These are phyloP conservation scores for Pachyramphus minor DNA, from an alignment of 2,113 vertebrate species.

Conservation along the genomic window DNA sequence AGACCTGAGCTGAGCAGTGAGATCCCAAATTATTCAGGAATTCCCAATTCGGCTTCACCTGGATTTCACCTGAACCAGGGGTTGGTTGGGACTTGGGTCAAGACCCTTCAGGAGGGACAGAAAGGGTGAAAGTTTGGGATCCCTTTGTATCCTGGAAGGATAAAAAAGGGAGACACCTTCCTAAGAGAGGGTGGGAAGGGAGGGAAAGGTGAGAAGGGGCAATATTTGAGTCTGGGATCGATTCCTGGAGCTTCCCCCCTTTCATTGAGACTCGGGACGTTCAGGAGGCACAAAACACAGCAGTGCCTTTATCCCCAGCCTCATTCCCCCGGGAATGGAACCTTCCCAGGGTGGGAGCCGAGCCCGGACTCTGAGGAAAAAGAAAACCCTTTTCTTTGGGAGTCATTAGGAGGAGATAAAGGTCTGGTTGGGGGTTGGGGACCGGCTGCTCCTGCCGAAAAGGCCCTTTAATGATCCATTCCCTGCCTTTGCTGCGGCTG, in stretches of 20 bases:
- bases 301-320: constrained; percentile 37
- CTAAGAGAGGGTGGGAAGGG: background rate
- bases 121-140: background rate
- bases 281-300: background rate
- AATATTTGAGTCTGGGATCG: background rate
- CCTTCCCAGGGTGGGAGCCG: constrained; percentile 53
- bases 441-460: constrained; percentile 7
- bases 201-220: background rate
- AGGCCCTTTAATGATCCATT: constrained; percentile 31
- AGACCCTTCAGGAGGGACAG: background rate
- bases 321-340: constrained; percentile 45
- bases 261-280: constrained; percentile 1
- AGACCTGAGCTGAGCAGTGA: too few species aligned
- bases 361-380: background rate
- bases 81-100: background rate
- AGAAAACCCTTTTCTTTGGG: constrained; percentile 6
- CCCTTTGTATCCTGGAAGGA: background rate
- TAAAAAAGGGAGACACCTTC: background rate
- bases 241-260: background rate
- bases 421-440: background rate
- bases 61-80: background rate
- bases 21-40: background rate
- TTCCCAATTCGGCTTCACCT: background rate
- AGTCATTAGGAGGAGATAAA: constrained; percentile 63
- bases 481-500: background rate